phyloP scores from a whole-genome alignment of 1,140 invertebrate genomes.

The Pseudomyrmex sp. region DNA sequence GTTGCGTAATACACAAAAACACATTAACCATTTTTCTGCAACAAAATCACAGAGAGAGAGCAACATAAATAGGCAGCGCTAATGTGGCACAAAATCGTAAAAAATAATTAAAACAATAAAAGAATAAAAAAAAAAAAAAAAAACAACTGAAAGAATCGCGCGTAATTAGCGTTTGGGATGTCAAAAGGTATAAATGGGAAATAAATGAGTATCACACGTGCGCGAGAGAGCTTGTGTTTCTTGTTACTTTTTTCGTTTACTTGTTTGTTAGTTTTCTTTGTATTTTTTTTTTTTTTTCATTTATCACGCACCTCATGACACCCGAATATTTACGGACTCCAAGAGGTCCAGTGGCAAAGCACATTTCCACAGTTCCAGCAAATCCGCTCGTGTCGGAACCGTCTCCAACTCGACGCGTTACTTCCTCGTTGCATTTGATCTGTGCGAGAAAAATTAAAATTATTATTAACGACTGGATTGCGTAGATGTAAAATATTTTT shows the following conservation, averaged over 20 bases:
- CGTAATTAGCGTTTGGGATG: no score
- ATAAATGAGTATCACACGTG: no score
- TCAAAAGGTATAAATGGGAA: no score
- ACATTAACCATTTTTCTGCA: conserved; percentile 88
- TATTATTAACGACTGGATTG: neutral
- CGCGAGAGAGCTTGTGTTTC: neutral
- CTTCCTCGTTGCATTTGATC: conserved; percentile 89
- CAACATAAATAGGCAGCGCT: conserved; percentile 62
- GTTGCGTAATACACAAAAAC: conserved; percentile 95
- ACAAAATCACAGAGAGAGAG: conserved; percentile 68
- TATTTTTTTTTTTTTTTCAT: neutral
- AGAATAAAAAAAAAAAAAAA: conserved; percentile 27
- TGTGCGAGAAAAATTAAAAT: conserved; percentile 77
- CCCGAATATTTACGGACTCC: conserved; percentile 86
- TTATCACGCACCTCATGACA: conserved; percentile 84
- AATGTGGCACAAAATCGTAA: neutral
- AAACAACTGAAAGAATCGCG: conserved; percentile 7
- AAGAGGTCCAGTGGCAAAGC: conserved; percentile 90
- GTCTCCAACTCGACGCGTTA: conserved; percentile 85
- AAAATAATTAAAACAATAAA: conserved; percentile 29
- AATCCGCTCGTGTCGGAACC: conserved; percentile 87
- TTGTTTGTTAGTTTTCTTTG: neutral
- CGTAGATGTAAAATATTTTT: neutral
- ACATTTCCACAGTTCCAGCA: conserved; percentile 91
- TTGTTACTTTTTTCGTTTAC: conserved; percentile 7